Evolutionary conservation across 1,140 invertebrate genomes (phyloP).

Genomic region (Homarus americanus): DNA sequence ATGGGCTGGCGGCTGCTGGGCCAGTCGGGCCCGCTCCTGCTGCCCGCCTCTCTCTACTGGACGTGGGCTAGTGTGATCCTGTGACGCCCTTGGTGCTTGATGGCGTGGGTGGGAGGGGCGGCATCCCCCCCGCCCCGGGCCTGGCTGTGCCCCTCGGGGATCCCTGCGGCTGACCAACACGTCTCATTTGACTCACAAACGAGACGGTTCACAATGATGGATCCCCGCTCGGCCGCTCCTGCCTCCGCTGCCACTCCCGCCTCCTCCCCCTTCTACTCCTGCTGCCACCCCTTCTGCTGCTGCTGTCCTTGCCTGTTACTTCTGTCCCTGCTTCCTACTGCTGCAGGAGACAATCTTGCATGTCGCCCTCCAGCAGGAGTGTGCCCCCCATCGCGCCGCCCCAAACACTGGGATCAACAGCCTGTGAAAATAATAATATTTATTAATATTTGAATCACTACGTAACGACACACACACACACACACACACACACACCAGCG

Average conservation of each 20-base stretch:
- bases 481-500: slow-evolving; percentile 17
- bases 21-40: slow-evolving; percentile 13
- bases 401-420: slow-evolving; percentile 65
- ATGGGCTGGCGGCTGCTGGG: neutral
- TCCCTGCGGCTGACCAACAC: slow-evolving; percentile 65
- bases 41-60: neutral
- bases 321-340: slow-evolving; percentile 36
- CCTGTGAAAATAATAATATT: slow-evolving; percentile 33
- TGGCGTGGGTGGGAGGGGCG: slow-evolving; percentile 54
- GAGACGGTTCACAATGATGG: slow-evolving; percentile 70
- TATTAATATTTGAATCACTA: neutral
- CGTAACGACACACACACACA: slow-evolving; percentile 25
- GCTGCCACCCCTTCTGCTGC: slow-evolving; percentile 46
- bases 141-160: slow-evolving; percentile 45
- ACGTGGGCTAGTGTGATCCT: slow-evolving; percentile 21
- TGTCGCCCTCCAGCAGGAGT: slow-evolving; percentile 54
- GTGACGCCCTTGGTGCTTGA: slow-evolving; percentile 8
- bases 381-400: slow-evolving; percentile 56
- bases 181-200: slow-evolving; percentile 72
- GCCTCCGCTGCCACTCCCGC: neutral
- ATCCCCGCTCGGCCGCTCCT: slow-evolving; percentile 34
- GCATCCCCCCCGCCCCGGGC: slow-evolving; percentile 31
- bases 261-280: slow-evolving; percentile 13
- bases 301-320: slow-evolving; percentile 41
- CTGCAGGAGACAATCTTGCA: slow-evolving; percentile 52